A percentile compares a stretch with the other conserved stretches of the same genome.
Conservation (phyloP, 2,113 vertebrate genomes). For the Grammomys surdaster region DNA sequence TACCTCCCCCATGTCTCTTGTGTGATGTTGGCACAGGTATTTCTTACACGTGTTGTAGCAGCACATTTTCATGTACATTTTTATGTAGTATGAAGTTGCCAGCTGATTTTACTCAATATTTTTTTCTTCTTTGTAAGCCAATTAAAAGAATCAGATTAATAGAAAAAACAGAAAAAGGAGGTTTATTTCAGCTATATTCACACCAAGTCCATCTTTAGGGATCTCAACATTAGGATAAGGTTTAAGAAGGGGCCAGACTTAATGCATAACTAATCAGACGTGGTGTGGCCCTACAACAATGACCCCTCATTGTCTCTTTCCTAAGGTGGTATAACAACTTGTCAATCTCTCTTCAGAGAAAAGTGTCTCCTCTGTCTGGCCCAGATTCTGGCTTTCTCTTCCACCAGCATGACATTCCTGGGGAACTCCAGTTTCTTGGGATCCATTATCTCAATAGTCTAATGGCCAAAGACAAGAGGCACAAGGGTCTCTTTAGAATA, state of each 20-base stretch:
- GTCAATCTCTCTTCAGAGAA: not conserved
- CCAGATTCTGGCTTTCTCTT: not conserved
- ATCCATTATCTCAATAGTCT: not conserved
- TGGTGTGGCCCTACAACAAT: not conserved
- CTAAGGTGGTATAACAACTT: not conserved
- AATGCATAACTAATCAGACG: not conserved
- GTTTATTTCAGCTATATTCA: not conserved
- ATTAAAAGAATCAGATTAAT: not conserved
- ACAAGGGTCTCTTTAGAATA: not conserved
- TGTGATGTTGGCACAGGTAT: not conserved
- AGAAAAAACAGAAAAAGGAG: not conserved
- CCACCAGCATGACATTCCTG: not conserved
- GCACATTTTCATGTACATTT: not conserved
- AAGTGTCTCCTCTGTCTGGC: not conserved
- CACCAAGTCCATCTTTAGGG: not conserved
- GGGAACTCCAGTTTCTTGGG: not conserved
- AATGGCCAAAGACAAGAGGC: not conserved
- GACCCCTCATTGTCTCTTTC: too few species aligned
- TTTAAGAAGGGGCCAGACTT: not conserved
- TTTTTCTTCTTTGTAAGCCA: not conserved
- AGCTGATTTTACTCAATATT: not conserved
- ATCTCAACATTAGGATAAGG: not conserved
- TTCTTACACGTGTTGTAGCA: not conserved
- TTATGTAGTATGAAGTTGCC: not conserved
- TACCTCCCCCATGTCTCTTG: too few species aligned